Conservation (phyloP, 2,888 invertebrate species). For the Eucriotettix oculatus region DNA sequence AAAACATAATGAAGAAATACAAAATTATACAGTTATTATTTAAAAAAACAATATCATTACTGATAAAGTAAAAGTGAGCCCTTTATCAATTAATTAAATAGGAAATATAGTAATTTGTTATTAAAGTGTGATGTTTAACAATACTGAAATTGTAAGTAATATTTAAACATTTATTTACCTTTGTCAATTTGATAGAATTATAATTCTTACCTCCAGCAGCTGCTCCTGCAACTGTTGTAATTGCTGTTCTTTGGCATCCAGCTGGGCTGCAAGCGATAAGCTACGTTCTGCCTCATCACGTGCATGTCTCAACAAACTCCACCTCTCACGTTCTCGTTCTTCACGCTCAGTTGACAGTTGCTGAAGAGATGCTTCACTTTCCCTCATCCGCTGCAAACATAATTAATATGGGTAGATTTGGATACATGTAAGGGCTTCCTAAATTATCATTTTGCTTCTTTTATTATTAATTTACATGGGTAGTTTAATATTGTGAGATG, state of each 20-base stretch:
- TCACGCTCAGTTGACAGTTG: constrained; percentile 41
- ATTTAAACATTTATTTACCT: neutral
- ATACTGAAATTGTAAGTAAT: too few species aligned
- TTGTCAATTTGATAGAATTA: neutral
- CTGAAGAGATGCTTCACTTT: constrained; percentile 53
- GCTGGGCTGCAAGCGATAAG: constrained; percentile 68
- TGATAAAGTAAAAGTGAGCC: too few species aligned
- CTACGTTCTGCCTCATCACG: constrained; percentile 81
- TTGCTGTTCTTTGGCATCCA: constrained; percentile 73
- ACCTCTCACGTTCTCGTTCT: constrained; percentile 75
- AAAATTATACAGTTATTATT: too few species aligned
- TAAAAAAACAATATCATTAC: too few species aligned
- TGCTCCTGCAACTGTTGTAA: constrained; percentile 73
- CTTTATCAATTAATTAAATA: too few species aligned
- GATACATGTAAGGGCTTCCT: too few species aligned
- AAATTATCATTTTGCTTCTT: too few species aligned
- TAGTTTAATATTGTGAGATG: too few species aligned
- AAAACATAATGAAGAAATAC: too few species aligned
- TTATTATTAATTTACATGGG: too few species aligned
- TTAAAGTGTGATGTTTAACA: too few species aligned
- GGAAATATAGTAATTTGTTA: too few species aligned
- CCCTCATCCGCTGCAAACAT: constrained; percentile 50
- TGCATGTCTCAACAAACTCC: constrained; percentile 73
- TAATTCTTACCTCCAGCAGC: constrained; percentile 49
- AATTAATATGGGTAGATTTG: neutral